Percentiles rank a stretch among this genome's conserved stretches.
phyloP scores from a whole-genome alignment of 2,113 vertebrate genomes.

The Megaptera novaeangliae region DNA sequence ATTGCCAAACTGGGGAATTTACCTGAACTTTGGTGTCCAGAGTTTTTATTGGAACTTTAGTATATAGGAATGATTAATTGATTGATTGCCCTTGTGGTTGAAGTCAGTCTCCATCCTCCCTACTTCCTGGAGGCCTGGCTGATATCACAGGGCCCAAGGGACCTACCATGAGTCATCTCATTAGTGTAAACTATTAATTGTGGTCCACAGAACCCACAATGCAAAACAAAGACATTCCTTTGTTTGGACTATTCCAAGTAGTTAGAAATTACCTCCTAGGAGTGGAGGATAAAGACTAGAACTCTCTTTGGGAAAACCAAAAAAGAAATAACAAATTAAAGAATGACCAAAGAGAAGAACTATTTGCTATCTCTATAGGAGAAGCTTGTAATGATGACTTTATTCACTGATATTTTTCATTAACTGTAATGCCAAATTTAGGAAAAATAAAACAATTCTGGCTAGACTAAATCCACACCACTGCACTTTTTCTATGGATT shows the following conservation, averaged over 20 bases:
- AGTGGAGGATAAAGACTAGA: background rate
- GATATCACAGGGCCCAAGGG: background rate
- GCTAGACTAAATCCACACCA: background rate
- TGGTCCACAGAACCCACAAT: background rate
- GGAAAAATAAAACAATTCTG: background rate
- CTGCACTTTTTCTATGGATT: background rate
- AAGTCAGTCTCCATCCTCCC: background rate
- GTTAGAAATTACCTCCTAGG: background rate
- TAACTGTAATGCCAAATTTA: background rate
- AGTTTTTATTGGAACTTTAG: background rate
- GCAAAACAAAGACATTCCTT: background rate
- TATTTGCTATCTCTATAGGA: background rate
- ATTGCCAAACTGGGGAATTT: background rate
- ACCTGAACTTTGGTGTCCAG: background rate
- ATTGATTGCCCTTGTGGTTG: background rate
- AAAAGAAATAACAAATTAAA: background rate
- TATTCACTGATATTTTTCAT: background rate
- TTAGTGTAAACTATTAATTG: background rate
- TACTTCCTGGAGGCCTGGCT: background rate
- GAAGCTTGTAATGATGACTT: background rate
- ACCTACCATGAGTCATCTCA: background rate
- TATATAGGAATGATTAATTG: background rate
- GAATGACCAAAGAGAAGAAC: background rate
- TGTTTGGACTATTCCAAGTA: background rate
- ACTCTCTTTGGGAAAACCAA: background rate